Conservation (phyloP, 2,888 invertebrate genomes). For the Chalcosyrphus nemorum region DNA sequence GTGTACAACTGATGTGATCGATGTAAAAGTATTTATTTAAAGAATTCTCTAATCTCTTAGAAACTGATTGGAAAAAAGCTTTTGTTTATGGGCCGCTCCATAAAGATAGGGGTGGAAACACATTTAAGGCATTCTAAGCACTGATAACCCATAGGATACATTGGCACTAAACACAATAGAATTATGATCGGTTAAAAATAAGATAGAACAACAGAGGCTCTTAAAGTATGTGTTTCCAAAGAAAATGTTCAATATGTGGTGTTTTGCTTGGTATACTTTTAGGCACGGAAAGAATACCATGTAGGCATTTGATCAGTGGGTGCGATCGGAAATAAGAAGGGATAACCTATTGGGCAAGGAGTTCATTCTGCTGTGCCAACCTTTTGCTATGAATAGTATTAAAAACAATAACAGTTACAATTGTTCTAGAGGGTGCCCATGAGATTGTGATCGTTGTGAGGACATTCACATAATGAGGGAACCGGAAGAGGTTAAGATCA, state of each 20-base stretch:
- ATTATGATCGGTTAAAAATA: not conserved
- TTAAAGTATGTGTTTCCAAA: not conserved
- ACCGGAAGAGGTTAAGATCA: too few species aligned
- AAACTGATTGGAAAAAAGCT: not conserved
- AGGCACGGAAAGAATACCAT: not conserved
- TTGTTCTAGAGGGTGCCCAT: too few species aligned
- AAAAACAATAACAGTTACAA: too few species aligned
- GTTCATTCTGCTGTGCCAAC: too few species aligned
- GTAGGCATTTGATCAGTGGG: too few species aligned
- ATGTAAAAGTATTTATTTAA: constrained; percentile 39
- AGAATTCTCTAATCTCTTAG: constrained; percentile 23
- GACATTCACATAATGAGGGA: too few species aligned
- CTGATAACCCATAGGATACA: too few species aligned
- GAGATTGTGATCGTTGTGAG: too few species aligned
- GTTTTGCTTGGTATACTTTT: not conserved
- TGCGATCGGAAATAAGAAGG: too few species aligned
- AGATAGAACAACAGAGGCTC: not conserved
- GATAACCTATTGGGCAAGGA: too few species aligned
- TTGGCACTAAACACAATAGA: not conserved
- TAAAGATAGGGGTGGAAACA: not conserved
- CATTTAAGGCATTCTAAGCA: not conserved
- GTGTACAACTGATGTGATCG: constrained; percentile 15
- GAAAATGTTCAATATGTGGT: not conserved
- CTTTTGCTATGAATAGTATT: too few species aligned
- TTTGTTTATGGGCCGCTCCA: not conserved